Percentiles rank a stretch among this genome's conserved stretches.
Conservation (phyloP, 2,797 vertebrate species). For the Morus bassanus region DNA sequence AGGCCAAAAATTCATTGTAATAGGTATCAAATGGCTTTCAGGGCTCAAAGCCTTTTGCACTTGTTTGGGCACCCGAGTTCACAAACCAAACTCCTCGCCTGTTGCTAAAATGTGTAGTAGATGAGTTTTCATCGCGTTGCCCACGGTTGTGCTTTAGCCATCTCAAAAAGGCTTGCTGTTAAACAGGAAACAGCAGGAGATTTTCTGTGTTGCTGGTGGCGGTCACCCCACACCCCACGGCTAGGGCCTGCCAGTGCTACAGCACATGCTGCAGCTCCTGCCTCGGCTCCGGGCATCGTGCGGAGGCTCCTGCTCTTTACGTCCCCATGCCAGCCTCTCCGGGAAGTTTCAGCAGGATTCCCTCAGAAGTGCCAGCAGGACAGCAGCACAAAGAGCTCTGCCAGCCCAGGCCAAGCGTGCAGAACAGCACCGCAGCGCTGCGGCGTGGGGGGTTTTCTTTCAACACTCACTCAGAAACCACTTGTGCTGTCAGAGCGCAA, state of each 20-base stretch:
- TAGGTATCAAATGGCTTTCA: background rate
- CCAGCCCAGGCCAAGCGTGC: background rate
- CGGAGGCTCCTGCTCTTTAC: background rate
- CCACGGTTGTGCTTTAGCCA: background rate
- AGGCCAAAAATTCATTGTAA: background rate
- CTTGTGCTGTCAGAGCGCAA: background rate
- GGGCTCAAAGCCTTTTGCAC: background rate
- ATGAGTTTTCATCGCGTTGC: background rate
- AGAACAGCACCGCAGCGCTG: accelerated
- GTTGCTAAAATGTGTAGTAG: accelerated
- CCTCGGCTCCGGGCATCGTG: accelerated
- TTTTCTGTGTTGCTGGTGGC: background rate
- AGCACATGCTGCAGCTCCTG: background rate
- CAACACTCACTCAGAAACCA: background rate
- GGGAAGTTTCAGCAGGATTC: background rate
- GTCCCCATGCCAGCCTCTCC: accelerated
- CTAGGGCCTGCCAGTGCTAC: no score
- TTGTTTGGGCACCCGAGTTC: background rate
- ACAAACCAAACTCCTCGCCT: background rate
- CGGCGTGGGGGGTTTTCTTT: accelerated
- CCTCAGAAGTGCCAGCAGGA: no score
- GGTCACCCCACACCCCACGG: accelerated
- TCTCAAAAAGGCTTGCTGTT: background rate
- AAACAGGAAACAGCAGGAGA: background rate
- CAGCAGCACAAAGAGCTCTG: background rate